Evolutionary conservation across 2,113 vertebrate genomes (phyloP).

Genomic region (Lamprotornis superbus): DNA sequence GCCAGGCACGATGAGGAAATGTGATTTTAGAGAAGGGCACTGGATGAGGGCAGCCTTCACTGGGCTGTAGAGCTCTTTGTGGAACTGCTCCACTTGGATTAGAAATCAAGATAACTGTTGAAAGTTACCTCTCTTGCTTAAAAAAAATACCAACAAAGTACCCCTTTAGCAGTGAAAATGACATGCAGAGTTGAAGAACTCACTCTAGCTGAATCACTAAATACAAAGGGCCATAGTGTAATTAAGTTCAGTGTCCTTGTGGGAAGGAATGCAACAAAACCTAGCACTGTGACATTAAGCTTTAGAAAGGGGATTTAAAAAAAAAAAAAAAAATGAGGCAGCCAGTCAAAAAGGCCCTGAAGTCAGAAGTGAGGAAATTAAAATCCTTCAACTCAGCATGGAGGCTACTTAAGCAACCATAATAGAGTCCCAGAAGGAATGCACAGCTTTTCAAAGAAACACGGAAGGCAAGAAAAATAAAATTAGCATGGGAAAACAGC

Average conservation of each 20-base stretch:
- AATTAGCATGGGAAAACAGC: conserved; percentile 58
- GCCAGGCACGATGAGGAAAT: neutral
- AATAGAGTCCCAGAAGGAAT: conserved; percentile 70
- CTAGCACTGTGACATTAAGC: conserved; percentile 54
- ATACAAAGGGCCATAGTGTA: conserved; percentile 38
- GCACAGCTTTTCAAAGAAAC: conserved; percentile 32
- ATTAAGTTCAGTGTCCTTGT: conserved; percentile 58
- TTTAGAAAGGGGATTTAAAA: conserved; percentile 41
- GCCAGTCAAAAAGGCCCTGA: conserved; percentile 60
- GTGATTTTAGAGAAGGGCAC: neutral
- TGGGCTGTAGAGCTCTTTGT: neutral
- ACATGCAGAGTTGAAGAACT: neutral
- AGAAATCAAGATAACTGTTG: neutral
- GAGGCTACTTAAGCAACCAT: conserved; percentile 70
- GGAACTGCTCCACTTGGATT: neutral
- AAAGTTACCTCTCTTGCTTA: neutral
- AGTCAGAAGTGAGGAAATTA: conserved; percentile 72
- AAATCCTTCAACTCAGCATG: conserved; percentile 72
- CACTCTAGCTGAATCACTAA: neutral
- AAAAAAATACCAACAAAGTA: neutral
- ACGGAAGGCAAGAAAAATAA: conserved; percentile 34
- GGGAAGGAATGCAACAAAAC: conserved; percentile 58
- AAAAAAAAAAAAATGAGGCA: conserved; percentile 31
- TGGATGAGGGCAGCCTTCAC: neutral
- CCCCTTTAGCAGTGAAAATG: neutral